Evolutionary conservation across 2,113 vertebrate genomes (phyloP).

Genomic region (Thomomys bottae): DNA sequence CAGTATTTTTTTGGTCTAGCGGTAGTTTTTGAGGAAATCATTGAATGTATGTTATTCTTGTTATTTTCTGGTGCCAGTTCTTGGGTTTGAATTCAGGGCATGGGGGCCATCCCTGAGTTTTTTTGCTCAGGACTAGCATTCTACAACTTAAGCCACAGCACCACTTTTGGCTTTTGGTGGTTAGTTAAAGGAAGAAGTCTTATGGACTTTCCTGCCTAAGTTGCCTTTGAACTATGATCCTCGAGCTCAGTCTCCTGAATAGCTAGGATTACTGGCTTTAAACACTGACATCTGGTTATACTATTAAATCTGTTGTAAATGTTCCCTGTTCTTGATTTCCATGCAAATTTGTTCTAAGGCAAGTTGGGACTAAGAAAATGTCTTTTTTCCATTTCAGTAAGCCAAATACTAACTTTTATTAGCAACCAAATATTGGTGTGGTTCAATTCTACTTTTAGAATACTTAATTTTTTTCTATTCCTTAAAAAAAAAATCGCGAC

Average conservation of each 20-base stretch:
- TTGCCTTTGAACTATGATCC: no score
- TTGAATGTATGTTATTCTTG: slow-evolving; percentile 25
- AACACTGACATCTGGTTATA: background rate
- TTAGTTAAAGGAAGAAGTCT: no score
- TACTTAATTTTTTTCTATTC: background rate
- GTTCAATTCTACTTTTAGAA: slow-evolving; percentile 37
- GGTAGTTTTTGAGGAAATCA: background rate
- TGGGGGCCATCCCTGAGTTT: no score
- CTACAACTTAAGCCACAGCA: no score
- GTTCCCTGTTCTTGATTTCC: background rate
- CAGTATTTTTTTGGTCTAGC: background rate
- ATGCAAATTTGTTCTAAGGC: background rate
- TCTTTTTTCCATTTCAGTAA: slow-evolving; percentile 12
- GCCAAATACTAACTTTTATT: background rate
- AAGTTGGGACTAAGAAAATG: slow-evolving; percentile 36
- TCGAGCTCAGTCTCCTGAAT: background rate
- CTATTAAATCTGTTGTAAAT: background rate
- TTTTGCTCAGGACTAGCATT: no score
- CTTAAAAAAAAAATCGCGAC: no score
- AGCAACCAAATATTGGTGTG: background rate
- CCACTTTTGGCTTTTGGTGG: no score
- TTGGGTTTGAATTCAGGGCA: no score
- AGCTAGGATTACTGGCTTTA: no score
- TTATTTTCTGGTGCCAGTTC: background rate
- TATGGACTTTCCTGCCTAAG: no score